phyloP scores from a whole-genome alignment of 2,113 vertebrate species.

The Thalassoma bifasciatum region DNA sequence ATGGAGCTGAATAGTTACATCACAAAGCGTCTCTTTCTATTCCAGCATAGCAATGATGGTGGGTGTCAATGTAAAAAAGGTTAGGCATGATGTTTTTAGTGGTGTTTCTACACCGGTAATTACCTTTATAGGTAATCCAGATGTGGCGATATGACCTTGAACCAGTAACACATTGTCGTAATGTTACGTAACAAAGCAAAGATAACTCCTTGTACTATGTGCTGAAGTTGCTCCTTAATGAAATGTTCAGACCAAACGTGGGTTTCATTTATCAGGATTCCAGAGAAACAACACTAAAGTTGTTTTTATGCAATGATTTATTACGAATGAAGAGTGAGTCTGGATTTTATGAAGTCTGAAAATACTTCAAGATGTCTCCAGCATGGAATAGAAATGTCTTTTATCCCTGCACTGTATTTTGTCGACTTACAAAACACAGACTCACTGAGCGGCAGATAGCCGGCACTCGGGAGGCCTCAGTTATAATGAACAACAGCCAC shows the following conservation, averaged over 20 bases:
- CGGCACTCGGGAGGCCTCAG: conserved; percentile 22
- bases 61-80: background rate
- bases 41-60: background rate
- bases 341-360: conserved; percentile 55
- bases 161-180: background rate
- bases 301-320: conserved; percentile 23
- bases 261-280: conserved; percentile 30
- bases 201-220: background rate
- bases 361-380: conserved; percentile 63
- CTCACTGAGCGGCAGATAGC: conserved; percentile 31
- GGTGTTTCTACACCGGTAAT: background rate
- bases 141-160: background rate
- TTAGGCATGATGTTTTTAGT: background rate
- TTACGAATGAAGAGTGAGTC: conserved; percentile 40
- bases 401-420: conserved; percentile 47
- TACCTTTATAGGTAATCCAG: background rate
- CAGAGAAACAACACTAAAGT: background rate
- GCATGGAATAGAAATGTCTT: conserved; percentile 55
- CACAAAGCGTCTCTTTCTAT: background rate
- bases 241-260: conserved; percentile 2
- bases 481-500: conserved; percentile 61
- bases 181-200: conserved; percentile 5
- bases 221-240: background rate
- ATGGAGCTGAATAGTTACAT: no score
- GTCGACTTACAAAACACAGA: conserved; percentile 44